These are phyloP conservation scores for Eristalis intricaria DNA, from an alignment of 2,888 invertebrate genomes.

Conservation along the genomic window DNA sequence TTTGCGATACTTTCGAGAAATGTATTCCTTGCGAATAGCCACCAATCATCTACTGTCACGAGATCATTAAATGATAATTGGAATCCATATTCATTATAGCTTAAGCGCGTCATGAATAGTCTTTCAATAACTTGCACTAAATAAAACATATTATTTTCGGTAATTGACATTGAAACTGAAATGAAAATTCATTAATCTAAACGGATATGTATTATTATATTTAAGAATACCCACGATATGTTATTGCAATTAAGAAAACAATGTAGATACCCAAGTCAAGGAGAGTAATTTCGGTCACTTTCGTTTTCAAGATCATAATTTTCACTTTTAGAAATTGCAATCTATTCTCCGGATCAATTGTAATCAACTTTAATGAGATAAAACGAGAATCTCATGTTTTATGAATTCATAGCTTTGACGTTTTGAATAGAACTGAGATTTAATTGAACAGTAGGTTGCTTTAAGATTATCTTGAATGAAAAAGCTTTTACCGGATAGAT, in stretches of 20 bases:
- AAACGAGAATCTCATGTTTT: too few relatives aligned
- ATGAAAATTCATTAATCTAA: background rate
- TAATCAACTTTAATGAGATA: too few relatives aligned
- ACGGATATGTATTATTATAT: background rate
- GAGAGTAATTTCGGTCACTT: constrained; percentile 12
- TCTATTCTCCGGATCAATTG: too few relatives aligned
- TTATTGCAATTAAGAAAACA: constrained; percentile 61
- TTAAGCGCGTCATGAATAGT: background rate
- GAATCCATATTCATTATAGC: background rate
- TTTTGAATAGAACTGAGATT: too few relatives aligned
- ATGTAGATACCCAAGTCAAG: constrained; percentile 69
- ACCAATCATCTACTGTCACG: constrained; percentile 69
- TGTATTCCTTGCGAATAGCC: constrained; percentile 66
- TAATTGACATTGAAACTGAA: constrained; percentile 71
- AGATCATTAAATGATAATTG: constrained; percentile 52
- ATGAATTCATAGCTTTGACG: too few relatives aligned
- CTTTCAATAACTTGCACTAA: background rate
- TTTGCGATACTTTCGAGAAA: constrained; percentile 48
- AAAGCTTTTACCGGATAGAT: too few relatives aligned
- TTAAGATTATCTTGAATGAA: too few relatives aligned
- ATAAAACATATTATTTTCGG: constrained; percentile 27
- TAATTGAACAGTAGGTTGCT: too few relatives aligned
- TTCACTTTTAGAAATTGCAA: too few relatives aligned
- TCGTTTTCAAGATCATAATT: background rate
- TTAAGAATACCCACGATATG: constrained; percentile 61